These are phyloP conservation scores for Lasioglossum baleicum DNA, from an alignment of 1,140 invertebrate genomes.

Conservation along the genomic window DNA sequence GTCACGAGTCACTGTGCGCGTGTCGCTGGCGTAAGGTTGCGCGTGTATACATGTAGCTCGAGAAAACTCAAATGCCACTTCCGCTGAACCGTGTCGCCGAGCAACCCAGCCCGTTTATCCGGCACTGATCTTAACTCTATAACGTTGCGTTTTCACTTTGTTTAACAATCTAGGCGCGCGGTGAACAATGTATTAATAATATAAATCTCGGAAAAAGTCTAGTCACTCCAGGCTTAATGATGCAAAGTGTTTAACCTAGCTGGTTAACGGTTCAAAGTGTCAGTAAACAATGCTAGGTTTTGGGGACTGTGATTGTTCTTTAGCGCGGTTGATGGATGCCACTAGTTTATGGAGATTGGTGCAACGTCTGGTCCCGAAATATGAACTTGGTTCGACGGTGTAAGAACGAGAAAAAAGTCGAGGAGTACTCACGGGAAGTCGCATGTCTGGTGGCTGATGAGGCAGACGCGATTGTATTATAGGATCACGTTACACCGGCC, in stretches of 20 bases:
- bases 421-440: conserved; percentile 71
- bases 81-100: not conserved
- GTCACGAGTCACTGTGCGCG: too few relatives aligned
- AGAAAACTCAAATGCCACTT: conserved; percentile 1
- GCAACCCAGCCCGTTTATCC: not conserved
- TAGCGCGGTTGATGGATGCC: not conserved
- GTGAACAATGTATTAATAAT: too few relatives aligned
- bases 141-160: not conserved
- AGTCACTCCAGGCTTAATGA: too few relatives aligned
- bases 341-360: not conserved
- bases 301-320: not conserved
- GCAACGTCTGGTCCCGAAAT: not conserved
- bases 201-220: too few relatives aligned
- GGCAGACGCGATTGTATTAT: conserved; percentile 73
- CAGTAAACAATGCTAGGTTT: not conserved
- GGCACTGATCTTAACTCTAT: not conserved
- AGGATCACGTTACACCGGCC: conserved; percentile 71
- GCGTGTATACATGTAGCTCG: not conserved
- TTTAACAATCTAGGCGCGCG: too few relatives aligned
- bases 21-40: not conserved
- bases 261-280: too few relatives aligned
- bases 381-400: not conserved
- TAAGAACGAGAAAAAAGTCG: conserved; percentile 10
- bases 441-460: conserved; percentile 73
- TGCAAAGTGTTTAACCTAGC: too few relatives aligned